A percentile compares a stretch with the other conserved stretches of the same genome.
Conservation (phyloP, 2,888 invertebrate genomes). For the Escarpia spicata region DNA sequence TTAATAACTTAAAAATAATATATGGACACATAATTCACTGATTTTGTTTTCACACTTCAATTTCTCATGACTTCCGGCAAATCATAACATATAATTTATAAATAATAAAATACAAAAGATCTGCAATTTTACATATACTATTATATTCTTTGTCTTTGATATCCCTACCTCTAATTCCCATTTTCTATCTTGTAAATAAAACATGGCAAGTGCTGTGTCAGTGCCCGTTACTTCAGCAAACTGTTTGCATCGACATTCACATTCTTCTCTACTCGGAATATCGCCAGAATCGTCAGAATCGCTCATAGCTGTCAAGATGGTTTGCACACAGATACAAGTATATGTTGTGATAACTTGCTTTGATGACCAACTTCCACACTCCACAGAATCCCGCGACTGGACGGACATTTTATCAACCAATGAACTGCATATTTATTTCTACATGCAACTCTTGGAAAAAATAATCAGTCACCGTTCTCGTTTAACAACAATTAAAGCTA, state of each 20-base stretch:
- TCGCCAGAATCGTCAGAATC: conserved; percentile 44
- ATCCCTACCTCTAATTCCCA: conserved; percentile 62
- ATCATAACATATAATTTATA: too few species aligned
- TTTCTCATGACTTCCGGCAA: too few species aligned
- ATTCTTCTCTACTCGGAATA: conserved; percentile 63
- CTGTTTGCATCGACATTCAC: conserved; percentile 65
- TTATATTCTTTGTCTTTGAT: too few species aligned
- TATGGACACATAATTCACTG: too few species aligned
- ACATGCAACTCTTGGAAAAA: not conserved
- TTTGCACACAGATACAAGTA: not conserved
- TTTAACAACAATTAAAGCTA: not conserved
- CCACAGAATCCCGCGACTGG: not conserved
- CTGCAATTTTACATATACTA: too few species aligned
- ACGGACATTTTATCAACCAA: not conserved
- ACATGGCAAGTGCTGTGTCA: conserved; percentile 70
- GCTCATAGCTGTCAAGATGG: not conserved
- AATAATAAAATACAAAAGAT: too few species aligned
- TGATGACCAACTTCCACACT: not conserved
- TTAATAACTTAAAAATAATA: too few species aligned
- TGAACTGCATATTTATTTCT: not conserved
- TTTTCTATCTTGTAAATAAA: conserved; percentile 69
- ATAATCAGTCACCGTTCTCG: not conserved
- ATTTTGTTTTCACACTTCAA: too few species aligned
- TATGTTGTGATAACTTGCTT: not conserved
- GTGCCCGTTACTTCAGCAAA: conserved; percentile 70